Evolutionary conservation across 1,140 invertebrate species (phyloP).

Genomic region (Notospermus geniculatus): DNA sequence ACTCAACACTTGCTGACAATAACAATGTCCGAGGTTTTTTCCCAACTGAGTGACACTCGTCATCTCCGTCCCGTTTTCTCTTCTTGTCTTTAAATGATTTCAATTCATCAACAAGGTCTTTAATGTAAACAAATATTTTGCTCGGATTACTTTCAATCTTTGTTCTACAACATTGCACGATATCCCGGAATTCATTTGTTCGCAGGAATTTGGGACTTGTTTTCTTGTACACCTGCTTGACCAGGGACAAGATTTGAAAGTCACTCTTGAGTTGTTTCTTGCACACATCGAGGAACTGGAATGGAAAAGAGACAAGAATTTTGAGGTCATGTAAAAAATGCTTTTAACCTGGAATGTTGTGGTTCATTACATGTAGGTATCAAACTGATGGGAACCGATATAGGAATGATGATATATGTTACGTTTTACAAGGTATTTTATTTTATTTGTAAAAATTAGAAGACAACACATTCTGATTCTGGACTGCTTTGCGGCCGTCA

Average conservation of each 20-base stretch:
- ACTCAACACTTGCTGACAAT: too few species aligned
- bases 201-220: slow-evolving; percentile 24
- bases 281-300: slow-evolving; percentile 38
- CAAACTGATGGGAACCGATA: too few species aligned
- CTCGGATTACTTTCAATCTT: slow-evolving; percentile 32
- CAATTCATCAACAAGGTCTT: slow-evolving; percentile 35
- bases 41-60: neutral
- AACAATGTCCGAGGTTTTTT: neutral
- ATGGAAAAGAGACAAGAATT: slow-evolving; percentile 16
- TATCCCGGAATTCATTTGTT: slow-evolving; percentile 28
- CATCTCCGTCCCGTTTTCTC: neutral
- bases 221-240: slow-evolving; percentile 32
- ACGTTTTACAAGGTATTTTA: too few species aligned
- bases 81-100: slow-evolving; percentile 21
- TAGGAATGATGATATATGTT: too few species aligned
- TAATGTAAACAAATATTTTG: slow-evolving; percentile 35
- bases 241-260: slow-evolving; percentile 26
- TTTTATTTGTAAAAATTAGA: too few species aligned
- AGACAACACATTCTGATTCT: too few species aligned
- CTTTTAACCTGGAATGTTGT: too few species aligned
- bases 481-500: too few species aligned
- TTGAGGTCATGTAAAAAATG: too few species aligned
- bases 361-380: too few species aligned
- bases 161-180: slow-evolving; percentile 20
- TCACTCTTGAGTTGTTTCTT: slow-evolving; percentile 26